Base-by-base conservation (phyloP, 37 sponge, comb jelly and placozoan genomes). In the Crambe crambe region DNA sequence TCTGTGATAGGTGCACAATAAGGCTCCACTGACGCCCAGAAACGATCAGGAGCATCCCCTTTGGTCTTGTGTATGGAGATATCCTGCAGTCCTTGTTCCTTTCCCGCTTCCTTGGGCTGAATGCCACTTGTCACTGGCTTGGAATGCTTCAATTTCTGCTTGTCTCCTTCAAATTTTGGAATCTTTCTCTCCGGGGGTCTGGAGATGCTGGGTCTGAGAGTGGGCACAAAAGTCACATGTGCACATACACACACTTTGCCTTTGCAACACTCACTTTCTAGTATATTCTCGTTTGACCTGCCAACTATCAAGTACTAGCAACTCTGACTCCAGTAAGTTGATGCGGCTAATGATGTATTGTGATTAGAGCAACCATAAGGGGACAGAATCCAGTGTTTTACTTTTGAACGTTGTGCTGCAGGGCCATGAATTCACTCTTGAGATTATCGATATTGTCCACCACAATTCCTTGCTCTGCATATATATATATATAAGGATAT, bases 1-100 rank as follows among this genome's bases (percentile, higher is more conserved):
- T 91, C 83, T 9, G 85, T 87, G 38, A 94, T 91, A 41, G 87
- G 82, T 8, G 80, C 64, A 75, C 93, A 94, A 67, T 91, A 94
- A 0, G 92, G 85, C 58, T 94, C 95, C 42, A 94, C 93, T 34
- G 93, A 63, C 2, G 81, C 43, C 95, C 95, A 94, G 73, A 94
- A 86, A 59, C 88, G 78, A 71, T 90, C 88, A 29, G 78, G 78
- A 41, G 77, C 68, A 60, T 94, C 95, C 57, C 77, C 82, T 27
- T 84, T 86, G 31, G 26, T 29, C 61, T 76, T 82, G 41, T 17
- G 68, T 25, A 60, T 32, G 69, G 42, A n/a, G 35, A 26, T 41
- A 29, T 37, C 59, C 23, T 57, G 43, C 54, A 8, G 41, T 38
- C 41, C 59, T 8, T 2, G 31, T 30, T 65, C 66, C 35, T 65